Evolutionary conservation across 2,888 invertebrate genomes (phyloP), one percentile per base, ranked within the genome.

Genomic region (Diaphora mendica): DNA sequence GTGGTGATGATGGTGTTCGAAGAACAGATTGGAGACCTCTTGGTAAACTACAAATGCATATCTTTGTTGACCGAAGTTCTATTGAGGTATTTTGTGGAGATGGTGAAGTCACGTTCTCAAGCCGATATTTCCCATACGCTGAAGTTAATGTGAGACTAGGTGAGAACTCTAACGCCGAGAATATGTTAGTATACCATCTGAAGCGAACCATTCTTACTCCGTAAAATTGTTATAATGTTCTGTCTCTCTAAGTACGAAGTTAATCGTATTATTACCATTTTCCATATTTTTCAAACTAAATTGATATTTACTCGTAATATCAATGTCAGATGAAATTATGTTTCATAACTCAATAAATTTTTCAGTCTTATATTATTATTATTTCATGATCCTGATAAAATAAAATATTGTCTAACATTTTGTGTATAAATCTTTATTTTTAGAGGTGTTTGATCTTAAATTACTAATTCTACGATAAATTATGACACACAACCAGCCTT

Each of bases 21-120:
- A 88, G 90, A 15, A 91, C 93, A 0, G 75, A 85, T 13, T 94
- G 93, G 91, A 86, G 78, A 20, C 93, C 94, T 4, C 33, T 23
- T 9, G 33, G 71, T 0, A 67, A 79, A 33, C 75, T 92, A 1
- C 44, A 78, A 13, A 88, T 89, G 85, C 85, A 71, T 42, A 83
- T 93, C 3, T 92, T 82, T 67, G 79, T 94, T 3, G 94, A 94
- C 69, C 86, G 90, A 0, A 94, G 94, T 85, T 93, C 92, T 3
- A 82, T 94, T 20, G 94, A 94, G 77, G 4, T 90, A 9, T 92
- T 93, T 66, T 86, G 87, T 72, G 93, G 91, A 0, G 75, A 85
- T 0, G 94, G 94, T n/a, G 92, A 92, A 72, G 87, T 88, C 0
- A 91, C 92, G 0, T 89, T 94, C 42, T 90, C 93, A 0, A 94